These are phyloP conservation scores for Bombus haemorrhoidalis DNA, from an alignment of 1,140 invertebrate genomes.

Conservation along the genomic window DNA sequence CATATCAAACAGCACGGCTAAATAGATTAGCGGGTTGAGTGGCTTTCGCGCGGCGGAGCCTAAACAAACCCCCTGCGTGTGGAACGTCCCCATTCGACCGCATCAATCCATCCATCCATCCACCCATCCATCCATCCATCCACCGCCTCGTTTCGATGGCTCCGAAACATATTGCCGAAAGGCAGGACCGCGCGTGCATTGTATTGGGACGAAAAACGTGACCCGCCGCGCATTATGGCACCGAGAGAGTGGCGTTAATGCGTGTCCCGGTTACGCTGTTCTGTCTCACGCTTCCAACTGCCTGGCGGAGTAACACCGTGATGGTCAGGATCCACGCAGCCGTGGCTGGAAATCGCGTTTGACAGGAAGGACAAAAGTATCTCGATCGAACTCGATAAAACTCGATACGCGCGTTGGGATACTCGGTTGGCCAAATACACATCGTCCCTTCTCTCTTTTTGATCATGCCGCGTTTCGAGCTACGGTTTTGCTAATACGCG, in stretches of 20 bases:
- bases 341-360: neutral
- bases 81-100: constrained; percentile 45
- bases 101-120: constrained; percentile 51
- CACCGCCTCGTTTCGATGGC: constrained; percentile 56
- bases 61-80: constrained; percentile 76
- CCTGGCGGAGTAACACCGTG: constrained; percentile 21
- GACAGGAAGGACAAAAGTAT: neutral
- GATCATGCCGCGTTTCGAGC: neutral
- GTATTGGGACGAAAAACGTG: constrained; percentile 31
- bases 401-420: neutral
- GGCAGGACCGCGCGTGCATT: constrained; percentile 52
- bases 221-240: constrained; percentile 60
- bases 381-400: constrained; percentile 44
- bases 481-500: constrained; percentile 9
- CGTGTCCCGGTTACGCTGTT: constrained; percentile 71
- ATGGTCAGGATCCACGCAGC: neutral
- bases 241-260: constrained; percentile 74
- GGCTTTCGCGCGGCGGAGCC: constrained; percentile 75
- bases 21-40: constrained; percentile 82
- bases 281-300: constrained; percentile 70
- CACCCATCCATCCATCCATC: constrained; percentile 65
- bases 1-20: constrained; percentile 82
- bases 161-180: constrained; percentile 75
- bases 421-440: neutral
- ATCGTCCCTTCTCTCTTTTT: neutral